phyloP scores from a whole-genome alignment of 2,113 vertebrate species.

The Oryzias melastigma region DNA sequence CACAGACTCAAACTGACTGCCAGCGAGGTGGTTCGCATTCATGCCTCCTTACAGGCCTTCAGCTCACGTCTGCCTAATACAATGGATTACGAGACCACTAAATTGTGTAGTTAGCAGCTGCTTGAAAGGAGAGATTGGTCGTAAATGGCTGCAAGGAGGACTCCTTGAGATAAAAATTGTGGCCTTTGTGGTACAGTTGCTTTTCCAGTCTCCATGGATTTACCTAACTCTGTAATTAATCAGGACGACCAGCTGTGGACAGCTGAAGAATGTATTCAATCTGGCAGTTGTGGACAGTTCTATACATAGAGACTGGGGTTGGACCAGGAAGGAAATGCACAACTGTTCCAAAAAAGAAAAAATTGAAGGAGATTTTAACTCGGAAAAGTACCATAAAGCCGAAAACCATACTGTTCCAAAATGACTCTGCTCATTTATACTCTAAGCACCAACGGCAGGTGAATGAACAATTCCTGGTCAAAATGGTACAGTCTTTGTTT shows the following conservation, averaged over 20 bases:
- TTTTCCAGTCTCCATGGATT: conserved; percentile 43
- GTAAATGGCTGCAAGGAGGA: conserved; percentile 13
- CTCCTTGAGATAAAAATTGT: conserved; percentile 19
- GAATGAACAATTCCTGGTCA: conserved; percentile 86
- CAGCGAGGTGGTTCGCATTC: conserved; percentile 92
- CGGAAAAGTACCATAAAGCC: conserved; percentile 43
- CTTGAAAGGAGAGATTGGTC: conserved; percentile 24
- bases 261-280: conserved; percentile 62
- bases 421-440: conserved; percentile 70
- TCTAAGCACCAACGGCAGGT: conserved; percentile 83
- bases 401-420: conserved; percentile 60
- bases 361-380: conserved; percentile 11
- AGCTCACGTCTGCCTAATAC: conserved; percentile 91
- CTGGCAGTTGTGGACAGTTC: conserved; percentile 44
- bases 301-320: conserved; percentile 27
- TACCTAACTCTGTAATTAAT: conserved; percentile 39
- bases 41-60: conserved; percentile 90
- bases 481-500: conserved; percentile 84
- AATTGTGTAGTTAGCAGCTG: conserved; percentile 94
- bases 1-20: conserved; percentile 94
- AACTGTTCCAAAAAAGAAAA: conserved; percentile 31
- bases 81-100: conserved; percentile 93
- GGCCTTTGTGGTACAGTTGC: conserved; percentile 20
- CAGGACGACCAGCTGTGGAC: conserved; percentile 32
- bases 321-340: conserved; percentile 41